These are phyloP conservation scores for Scaptomyza parva DNA, from an alignment of 2,888 invertebrate genomes.

Conservation along the genomic window DNA sequence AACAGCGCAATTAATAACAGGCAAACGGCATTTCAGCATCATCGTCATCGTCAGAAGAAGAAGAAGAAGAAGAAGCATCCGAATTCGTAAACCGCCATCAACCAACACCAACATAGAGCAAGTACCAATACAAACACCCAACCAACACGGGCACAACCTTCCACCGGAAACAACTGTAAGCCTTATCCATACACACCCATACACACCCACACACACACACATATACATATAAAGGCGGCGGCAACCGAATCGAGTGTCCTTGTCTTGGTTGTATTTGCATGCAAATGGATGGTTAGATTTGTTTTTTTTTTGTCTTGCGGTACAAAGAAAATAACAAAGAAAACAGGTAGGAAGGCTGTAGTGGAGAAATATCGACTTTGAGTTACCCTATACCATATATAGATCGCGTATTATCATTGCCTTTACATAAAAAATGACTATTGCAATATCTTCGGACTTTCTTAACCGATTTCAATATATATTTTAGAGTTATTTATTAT, in stretches of 20 bases:
- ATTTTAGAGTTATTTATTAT: too few species aligned
- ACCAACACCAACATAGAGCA: conserved; percentile 27
- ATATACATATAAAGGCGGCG: conserved; percentile 3
- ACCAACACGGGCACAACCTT: conserved; percentile 1
- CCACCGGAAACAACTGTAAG: conserved; percentile 19
- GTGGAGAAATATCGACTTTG: too few species aligned
- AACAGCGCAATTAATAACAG: conserved; percentile 70
- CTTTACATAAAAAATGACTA: too few species aligned
- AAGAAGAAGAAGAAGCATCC: too few species aligned
- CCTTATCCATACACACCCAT: conserved; percentile 6
- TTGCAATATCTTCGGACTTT: too few species aligned
- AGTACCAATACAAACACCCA: conserved; percentile 11
- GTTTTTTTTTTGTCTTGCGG: conserved; percentile 38
- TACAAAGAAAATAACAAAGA: not conserved
- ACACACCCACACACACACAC: not conserved
- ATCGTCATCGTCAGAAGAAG: too few species aligned
- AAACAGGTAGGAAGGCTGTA: not conserved
- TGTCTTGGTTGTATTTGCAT: conserved; percentile 56
- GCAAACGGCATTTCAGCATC: conserved; percentile 44
- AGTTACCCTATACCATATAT: too few species aligned
- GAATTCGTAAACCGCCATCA: conserved; percentile 29
- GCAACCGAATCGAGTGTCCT: conserved; percentile 43
- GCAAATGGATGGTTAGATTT: conserved; percentile 61
- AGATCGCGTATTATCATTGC: too few species aligned
- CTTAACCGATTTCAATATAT: too few species aligned